A percentile compares a stretch with the other conserved stretches of the same genome.
Conservation (phyloP, 2,888 invertebrate species). For the Dorcus parallelipipedus region DNA sequence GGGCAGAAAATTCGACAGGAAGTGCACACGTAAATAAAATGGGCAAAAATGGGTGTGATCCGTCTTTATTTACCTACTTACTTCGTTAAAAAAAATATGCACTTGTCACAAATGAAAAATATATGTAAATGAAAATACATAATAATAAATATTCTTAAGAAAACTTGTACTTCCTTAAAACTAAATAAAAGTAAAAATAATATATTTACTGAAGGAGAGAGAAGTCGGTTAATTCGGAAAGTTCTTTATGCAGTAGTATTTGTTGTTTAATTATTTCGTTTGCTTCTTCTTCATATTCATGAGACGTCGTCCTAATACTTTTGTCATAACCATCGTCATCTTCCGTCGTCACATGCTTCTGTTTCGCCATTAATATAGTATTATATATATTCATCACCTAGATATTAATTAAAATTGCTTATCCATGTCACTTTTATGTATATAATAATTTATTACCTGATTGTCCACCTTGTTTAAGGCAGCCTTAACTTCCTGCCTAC, state of each 20-base stretch:
- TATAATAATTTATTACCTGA: constrained; percentile 29
- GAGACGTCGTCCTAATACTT: constrained; percentile 31
- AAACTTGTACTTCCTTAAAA: too few species aligned
- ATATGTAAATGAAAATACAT: too few species aligned
- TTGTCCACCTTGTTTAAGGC: constrained; percentile 45
- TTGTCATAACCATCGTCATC: constrained; percentile 36
- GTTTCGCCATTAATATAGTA: constrained; percentile 72
- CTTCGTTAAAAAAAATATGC: too few species aligned
- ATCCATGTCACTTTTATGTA: background rate
- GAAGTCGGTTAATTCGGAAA: constrained; percentile 25
- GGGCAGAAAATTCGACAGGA: too few species aligned
- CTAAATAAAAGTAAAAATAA: background rate
- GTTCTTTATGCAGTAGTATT: constrained; percentile 26
- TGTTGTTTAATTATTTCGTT: constrained; percentile 43
- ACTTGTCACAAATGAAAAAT: too few species aligned
- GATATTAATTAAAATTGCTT: constrained; percentile 3
- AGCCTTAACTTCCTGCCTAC: constrained; percentile 42
- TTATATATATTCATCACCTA: constrained; percentile 79
- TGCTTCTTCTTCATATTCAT: constrained; percentile 38
- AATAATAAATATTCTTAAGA: too few species aligned
- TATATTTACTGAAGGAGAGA: constrained; percentile 18
- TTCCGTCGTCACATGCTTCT: constrained; percentile 70
- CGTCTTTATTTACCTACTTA: too few species aligned
- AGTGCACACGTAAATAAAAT: too few species aligned
- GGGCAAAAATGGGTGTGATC: too few species aligned